Evolutionary conservation across 2,797 vertebrate species (phyloP).

Genomic region (Alauda arvensis): DNA sequence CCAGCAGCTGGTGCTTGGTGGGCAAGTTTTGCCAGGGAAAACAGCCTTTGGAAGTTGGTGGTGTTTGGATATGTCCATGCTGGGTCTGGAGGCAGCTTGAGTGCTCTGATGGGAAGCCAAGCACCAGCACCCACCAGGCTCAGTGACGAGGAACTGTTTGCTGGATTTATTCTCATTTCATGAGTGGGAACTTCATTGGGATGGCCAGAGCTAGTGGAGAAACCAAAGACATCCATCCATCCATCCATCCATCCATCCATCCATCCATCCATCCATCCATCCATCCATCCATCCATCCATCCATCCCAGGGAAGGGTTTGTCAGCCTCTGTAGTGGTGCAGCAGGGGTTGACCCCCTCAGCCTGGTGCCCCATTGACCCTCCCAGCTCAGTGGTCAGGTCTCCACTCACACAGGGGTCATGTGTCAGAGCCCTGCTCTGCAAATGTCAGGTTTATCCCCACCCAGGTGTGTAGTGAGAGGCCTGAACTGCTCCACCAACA

Average conservation of each 20-base stretch:
- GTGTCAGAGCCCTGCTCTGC: not conserved
- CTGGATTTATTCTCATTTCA: not conserved
- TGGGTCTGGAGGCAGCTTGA: not conserved
- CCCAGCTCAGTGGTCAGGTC: not conserved
- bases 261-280: not conserved
- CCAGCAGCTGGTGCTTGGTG: not conserved
- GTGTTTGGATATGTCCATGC: not conserved
- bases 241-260: not conserved
- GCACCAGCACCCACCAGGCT: not conserved
- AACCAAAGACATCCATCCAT: not conserved
- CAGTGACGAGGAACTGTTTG: not conserved
- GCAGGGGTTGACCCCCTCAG: not conserved
- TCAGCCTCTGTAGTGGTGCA: not conserved
- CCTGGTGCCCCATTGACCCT: not conserved
- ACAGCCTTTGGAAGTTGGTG: not conserved
- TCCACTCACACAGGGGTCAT: conserved; percentile 1
- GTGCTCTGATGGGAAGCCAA: not conserved
- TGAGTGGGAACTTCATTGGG: not conserved
- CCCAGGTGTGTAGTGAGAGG: not conserved
- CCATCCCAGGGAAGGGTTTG: not conserved
- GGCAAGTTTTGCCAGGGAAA: not conserved
- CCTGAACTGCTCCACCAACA: not conserved
- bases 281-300: not conserved
- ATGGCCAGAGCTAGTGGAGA: not conserved
- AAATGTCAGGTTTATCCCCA: not conserved